Percentiles rank a stretch among this genome's conserved stretches.
phyloP scores from a whole-genome alignment of 2,888 invertebrate species.

The Frankliniella fusca region DNA sequence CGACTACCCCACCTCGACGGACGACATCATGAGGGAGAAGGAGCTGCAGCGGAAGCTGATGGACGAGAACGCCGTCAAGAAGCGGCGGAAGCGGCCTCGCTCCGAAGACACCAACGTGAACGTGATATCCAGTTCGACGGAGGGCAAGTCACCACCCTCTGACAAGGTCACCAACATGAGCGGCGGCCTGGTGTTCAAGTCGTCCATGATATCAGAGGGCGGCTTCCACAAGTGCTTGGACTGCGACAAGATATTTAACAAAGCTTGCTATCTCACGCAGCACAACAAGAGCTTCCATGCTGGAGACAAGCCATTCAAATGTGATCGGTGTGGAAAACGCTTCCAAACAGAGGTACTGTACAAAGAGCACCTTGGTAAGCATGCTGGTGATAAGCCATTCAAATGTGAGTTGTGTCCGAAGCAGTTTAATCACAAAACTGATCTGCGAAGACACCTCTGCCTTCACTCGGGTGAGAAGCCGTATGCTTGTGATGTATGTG shows the following conservation, averaged over 20 bases:
- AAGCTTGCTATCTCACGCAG: conserved; percentile 82
- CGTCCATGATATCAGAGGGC: conserved; percentile 27
- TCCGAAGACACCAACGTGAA: conserved; percentile 20
- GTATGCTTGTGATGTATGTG: conserved; percentile 73
- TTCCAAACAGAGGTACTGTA: conserved; percentile 69
- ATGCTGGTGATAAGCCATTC: conserved; percentile 78
- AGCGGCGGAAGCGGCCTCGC: conserved; percentile 45
- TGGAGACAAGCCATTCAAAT: conserved; percentile 81
- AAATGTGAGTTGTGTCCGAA: conserved; percentile 82
- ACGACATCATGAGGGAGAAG: conserved; percentile 25
- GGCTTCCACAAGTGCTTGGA: conserved; percentile 62
- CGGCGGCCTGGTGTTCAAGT: conserved; percentile 9
- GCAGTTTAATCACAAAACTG: conserved; percentile 87
- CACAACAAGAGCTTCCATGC: conserved; percentile 86
- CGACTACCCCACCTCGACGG: conserved; percentile 12
- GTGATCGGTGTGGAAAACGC: conserved; percentile 78
- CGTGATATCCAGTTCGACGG: conserved; percentile 14
- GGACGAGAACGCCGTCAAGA: conserved; percentile 39
- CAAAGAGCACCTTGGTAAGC: conserved; percentile 70
- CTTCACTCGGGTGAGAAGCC: conserved; percentile 83
- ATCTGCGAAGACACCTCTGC: conserved; percentile 79
- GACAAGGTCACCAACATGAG: conserved; percentile 22
- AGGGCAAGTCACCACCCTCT: background rate
- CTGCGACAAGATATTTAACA: conserved; percentile 80
- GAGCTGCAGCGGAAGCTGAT: conserved; percentile 21